These are phyloP conservation scores for Nasonia vitripennis DNA, from an alignment of 1,140 invertebrate species.

Conservation along the genomic window DNA sequence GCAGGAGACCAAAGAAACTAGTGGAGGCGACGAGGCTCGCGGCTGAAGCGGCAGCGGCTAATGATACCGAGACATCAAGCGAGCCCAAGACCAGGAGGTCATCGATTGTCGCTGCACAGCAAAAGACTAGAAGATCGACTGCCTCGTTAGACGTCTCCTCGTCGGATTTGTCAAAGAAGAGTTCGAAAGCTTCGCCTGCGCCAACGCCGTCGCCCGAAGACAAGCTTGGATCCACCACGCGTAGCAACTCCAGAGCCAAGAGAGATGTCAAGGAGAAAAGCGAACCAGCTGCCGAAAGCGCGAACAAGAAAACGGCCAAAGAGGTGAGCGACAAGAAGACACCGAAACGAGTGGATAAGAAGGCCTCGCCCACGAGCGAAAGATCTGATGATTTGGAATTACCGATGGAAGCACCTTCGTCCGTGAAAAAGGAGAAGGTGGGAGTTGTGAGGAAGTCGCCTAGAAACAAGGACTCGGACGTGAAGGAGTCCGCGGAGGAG, in stretches of 20 bases:
- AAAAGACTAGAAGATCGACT: conserved; percentile 28
- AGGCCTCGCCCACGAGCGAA: not conserved
- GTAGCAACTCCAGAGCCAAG: conserved; percentile 19
- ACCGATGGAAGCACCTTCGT: not conserved
- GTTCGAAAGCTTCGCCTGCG: not conserved
- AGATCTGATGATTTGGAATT: not conserved
- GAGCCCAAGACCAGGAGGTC: not conserved
- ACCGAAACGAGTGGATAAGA: conserved; percentile 9
- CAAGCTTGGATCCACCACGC: not conserved
- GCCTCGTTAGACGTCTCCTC: not conserved
- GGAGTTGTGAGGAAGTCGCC: conserved; percentile 31
- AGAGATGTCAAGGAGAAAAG: conserved; percentile 16
- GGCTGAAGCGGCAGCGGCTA: not conserved
- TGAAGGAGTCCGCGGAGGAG: conserved; percentile 23
- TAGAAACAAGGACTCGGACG: conserved; percentile 29
- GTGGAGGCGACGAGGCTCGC: not conserved
- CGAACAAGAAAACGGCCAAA: not conserved
- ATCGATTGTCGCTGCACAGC: not conserved
- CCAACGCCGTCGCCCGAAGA: not conserved
- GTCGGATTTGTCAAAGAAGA: not conserved
- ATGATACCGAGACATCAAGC: not conserved
- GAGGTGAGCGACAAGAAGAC: conserved; percentile 22
- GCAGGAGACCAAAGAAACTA: conserved; percentile 31
- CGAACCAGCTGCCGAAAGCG: not conserved
- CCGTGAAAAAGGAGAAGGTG: conserved; percentile 8